Conservation (phyloP, 2,888 invertebrate genomes). For the Dione juno region DNA sequence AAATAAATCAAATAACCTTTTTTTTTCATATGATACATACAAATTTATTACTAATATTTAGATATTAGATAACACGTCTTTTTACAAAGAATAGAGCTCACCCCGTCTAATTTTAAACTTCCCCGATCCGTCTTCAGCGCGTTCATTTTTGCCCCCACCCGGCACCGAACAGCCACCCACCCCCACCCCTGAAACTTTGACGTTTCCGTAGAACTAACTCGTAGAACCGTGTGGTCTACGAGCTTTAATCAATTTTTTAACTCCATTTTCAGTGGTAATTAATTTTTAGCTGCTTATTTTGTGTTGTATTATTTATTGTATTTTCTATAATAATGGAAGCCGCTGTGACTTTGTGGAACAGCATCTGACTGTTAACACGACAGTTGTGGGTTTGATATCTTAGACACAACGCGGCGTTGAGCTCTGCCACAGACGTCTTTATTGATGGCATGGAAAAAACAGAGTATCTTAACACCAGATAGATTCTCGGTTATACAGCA, state of each 20-base stretch:
- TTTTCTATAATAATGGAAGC: background rate
- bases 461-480: too few species aligned
- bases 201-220: conserved; percentile 62
- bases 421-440: too few species aligned
- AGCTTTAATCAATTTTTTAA: conserved; percentile 78
- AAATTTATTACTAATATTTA: background rate
- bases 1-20: too few species aligned
- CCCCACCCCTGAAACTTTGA: conserved; percentile 51
- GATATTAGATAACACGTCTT: conserved; percentile 32
- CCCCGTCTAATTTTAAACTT: conserved; percentile 64
- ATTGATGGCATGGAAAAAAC: too few species aligned
- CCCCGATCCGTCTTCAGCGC: conserved; percentile 63
- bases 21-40: background rate
- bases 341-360: background rate
- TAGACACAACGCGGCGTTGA: too few species aligned
- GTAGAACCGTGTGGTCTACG: conserved; percentile 60
- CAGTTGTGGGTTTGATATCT: too few species aligned
- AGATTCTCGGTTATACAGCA: too few species aligned
- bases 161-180: conserved; percentile 45
- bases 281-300: conserved; percentile 43
- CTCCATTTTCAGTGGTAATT: conserved; percentile 65
- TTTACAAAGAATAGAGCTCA: conserved; percentile 48
- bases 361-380: too few species aligned
- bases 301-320: background rate
- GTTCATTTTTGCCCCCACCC: conserved; percentile 61